phyloP scores from a whole-genome alignment of 2,113 vertebrate genomes.

The Oenanthe oenanthe region DNA sequence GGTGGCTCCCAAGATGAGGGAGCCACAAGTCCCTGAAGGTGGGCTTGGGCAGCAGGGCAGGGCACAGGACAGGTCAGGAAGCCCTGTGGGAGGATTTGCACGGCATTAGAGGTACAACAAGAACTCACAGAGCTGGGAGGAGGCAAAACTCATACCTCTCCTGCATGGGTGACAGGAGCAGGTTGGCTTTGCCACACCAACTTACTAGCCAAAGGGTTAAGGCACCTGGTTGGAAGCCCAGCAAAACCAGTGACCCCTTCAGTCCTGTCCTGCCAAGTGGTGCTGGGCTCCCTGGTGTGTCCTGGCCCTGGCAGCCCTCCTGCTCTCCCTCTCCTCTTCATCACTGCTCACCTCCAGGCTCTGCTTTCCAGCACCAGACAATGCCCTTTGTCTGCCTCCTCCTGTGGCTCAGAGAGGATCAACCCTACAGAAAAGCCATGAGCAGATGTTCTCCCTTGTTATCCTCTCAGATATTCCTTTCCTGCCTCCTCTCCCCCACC shows the following conservation, averaged over 20 bases:
- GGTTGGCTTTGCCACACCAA: rapidly evolving
- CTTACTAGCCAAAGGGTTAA: background rate
- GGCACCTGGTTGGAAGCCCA: background rate
- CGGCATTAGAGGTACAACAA: background rate
- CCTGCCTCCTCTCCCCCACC: background rate
- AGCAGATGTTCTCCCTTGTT: background rate
- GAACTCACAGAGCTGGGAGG: background rate
- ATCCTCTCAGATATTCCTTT: background rate
- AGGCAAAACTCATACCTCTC: background rate
- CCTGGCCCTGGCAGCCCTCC: background rate
- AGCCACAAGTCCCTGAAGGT: background rate
- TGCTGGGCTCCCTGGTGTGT: background rate
- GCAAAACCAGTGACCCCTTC: background rate
- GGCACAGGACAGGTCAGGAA: background rate
- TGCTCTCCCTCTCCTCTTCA: background rate
- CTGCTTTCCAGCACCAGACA: background rate
- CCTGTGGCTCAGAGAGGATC: background rate
- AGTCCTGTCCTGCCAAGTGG: background rate
- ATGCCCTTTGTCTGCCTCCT: background rate
- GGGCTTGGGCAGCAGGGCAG: background rate
- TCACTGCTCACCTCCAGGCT: background rate
- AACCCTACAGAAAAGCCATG: background rate
- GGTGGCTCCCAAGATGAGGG: rapidly evolving
- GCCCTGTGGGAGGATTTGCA: background rate
- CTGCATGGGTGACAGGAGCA: background rate